Evolutionary conservation across 2,113 vertebrate genomes (phyloP).

Genomic region (Podilymbus podiceps): DNA sequence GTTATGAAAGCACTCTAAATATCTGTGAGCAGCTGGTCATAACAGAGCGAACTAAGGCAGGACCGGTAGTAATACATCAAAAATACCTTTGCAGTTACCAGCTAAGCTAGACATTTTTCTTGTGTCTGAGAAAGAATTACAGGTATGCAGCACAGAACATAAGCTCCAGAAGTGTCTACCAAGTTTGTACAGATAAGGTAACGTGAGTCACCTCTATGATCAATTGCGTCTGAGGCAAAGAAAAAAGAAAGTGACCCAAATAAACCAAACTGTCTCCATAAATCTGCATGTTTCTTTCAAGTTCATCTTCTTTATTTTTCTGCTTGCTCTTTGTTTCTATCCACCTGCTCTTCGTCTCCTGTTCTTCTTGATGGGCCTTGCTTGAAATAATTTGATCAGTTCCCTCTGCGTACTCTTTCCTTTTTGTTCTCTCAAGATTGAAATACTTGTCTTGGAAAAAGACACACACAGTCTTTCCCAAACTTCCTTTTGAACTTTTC

Average conservation of each 20-base stretch:
- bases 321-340: neutral
- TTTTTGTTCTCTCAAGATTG: neutral
- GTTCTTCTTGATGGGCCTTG: neutral
- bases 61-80: neutral
- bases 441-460: conserved; percentile 5
- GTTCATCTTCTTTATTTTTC: neutral
- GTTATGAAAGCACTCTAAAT: neutral
- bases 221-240: neutral
- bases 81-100: neutral
- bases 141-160: neutral
- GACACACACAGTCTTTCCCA: neutral
- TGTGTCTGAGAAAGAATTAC: neutral
- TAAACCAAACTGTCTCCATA: neutral
- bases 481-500: neutral
- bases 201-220: neutral
- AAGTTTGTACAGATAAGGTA: neutral
- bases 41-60: neutral
- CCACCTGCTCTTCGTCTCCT: neutral
- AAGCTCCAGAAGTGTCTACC: neutral
- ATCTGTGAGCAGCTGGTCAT: neutral
- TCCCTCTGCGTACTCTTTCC: neutral
- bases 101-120: neutral
- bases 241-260: neutral
- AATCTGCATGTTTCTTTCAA: neutral
- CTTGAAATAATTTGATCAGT: neutral